Percentiles rank a stretch among this genome's conserved stretches.
phyloP scores from a whole-genome alignment of 2,113 vertebrate genomes.

The Chroicocephalus ridibundus region DNA sequence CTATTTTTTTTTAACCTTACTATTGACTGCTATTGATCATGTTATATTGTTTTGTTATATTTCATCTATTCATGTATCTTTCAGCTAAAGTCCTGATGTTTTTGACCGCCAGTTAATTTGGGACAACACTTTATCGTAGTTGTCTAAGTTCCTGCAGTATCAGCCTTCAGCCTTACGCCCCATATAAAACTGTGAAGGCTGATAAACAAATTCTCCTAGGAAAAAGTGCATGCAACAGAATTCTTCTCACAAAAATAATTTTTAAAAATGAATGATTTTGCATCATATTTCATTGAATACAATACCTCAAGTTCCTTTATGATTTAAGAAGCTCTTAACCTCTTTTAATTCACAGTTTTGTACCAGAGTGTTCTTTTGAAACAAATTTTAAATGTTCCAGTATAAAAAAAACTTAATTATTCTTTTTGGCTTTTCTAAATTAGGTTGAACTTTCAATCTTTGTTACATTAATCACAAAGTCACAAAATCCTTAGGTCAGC shows the following conservation, averaged over 20 bases:
- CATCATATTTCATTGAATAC: not conserved
- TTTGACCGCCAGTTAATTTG: not conserved
- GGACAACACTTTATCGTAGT: not conserved
- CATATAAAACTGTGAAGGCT: not conserved
- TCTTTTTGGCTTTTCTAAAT: not conserved
- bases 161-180: not conserved
- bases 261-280: not conserved
- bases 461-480: not conserved
- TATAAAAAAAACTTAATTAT: not conserved
- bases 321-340: not conserved
- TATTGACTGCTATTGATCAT: not conserved
- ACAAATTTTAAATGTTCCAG: not conserved
- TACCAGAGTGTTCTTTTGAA: not conserved
- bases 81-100: accelerated
- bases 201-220: not conserved
- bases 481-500: not conserved
- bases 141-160: not conserved
- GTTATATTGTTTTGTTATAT: not conserved
- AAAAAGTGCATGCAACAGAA: not conserved
- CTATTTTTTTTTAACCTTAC: not conserved
- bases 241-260: not conserved
- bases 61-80: not conserved
- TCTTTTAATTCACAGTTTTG: not conserved
- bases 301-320: not conserved
- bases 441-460: not conserved